Percentiles rank a stretch among this genome's conserved stretches.
Conservation (phyloP, 2,113 vertebrate species). For the Proterorhinus semilunaris region DNA sequence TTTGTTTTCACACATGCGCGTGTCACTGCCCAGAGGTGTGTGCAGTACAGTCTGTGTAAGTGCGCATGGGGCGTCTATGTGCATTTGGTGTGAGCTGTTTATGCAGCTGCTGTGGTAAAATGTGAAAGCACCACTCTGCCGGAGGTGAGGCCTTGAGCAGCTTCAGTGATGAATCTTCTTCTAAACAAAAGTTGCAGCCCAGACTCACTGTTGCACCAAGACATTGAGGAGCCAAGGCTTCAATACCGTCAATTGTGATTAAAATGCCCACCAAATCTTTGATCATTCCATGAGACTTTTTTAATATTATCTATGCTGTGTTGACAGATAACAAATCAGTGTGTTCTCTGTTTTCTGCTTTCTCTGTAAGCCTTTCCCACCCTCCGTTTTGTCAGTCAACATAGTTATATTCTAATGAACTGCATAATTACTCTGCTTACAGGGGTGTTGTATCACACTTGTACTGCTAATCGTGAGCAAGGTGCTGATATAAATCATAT, state of each 20-base stretch:
- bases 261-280: background rate
- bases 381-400: conserved; percentile 32
- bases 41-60: background rate
- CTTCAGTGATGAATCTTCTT: conserved; percentile 27
- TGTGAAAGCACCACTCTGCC: conserved; percentile 23
- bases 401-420: conserved; percentile 42
- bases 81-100: conserved; percentile 8
- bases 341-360: background rate
- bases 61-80: conserved; percentile 3
- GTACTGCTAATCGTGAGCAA: conserved; percentile 32
- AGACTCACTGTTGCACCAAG: conserved; percentile 2
- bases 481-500: conserved; percentile 17
- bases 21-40: conserved; percentile 23
- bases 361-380: background rate
- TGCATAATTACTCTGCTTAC: conserved; percentile 23
- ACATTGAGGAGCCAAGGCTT: background rate
- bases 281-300: background rate
- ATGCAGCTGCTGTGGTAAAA: conserved; percentile 26
- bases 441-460: conserved; percentile 19
- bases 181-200: conserved; percentile 2
- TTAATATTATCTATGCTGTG: background rate
- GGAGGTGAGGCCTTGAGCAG: conserved; percentile 42
- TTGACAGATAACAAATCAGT: background rate
- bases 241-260: conserved; percentile 12
- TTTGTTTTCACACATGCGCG: conserved; percentile 15